These are phyloP conservation scores for Lophotriccus pileatus DNA, from an alignment of 2,797 vertebrate genomes.

Conservation along the genomic window DNA sequence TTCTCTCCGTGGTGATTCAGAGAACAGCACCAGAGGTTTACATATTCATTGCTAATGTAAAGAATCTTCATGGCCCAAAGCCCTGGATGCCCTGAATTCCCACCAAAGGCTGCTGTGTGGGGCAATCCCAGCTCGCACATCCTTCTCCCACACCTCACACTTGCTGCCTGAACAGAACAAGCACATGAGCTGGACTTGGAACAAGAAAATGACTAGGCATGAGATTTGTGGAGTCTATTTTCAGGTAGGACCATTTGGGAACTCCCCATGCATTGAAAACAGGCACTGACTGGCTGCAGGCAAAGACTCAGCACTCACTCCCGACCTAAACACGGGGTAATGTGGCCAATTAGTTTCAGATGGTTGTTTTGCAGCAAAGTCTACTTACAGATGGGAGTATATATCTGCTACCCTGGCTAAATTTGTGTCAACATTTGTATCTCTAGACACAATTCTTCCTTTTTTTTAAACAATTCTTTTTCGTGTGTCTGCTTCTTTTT, in stretches of 20 bases:
- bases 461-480: background rate
- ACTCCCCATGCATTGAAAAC: background rate
- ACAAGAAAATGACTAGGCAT: background rate
- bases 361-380: background rate
- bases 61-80: background rate
- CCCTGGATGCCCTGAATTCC: background rate
- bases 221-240: background rate
- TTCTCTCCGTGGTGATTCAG: background rate
- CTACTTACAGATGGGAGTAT: background rate
- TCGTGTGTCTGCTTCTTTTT: background rate
- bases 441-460: background rate
- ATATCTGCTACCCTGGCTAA: background rate
- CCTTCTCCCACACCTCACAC: background rate
- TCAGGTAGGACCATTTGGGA: background rate
- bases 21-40: background rate
- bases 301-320: background rate
- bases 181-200: background rate
- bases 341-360: background rate
- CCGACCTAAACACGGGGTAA: background rate
- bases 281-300: background rate
- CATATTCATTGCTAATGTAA: background rate
- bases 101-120: background rate
- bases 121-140: background rate
- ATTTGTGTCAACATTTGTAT: background rate
- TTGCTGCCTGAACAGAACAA: background rate